A percentile compares a stretch with the other conserved stretches of the same genome.
Evolutionary conservation across 2,113 vertebrate species (phyloP).

Genomic region (Lepisosteus osseus): DNA sequence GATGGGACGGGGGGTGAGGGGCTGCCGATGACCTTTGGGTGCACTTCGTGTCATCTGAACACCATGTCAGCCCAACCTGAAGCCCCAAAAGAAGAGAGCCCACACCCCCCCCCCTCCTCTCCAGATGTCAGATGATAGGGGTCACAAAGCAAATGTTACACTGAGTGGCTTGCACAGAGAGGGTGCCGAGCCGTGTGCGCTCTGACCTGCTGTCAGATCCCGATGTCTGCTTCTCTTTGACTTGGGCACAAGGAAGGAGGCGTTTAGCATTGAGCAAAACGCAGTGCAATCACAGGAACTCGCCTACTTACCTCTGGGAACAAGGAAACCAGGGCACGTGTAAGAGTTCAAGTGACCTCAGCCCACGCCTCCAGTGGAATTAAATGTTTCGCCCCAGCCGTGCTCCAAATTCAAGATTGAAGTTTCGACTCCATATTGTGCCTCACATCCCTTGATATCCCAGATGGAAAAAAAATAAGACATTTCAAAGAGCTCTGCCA

Average conservation of each 20-base stretch:
- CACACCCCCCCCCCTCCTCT: not conserved
- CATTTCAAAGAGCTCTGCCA: no score
- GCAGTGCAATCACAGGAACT: not conserved
- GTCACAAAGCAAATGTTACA: conserved; percentile 35
- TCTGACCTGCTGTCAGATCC: conserved; percentile 46
- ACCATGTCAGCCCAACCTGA: conserved; percentile 35
- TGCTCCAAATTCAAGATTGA: no score
- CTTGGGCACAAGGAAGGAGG: not conserved
- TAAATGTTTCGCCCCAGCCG: no score
- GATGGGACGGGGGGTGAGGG: conserved; percentile 41
- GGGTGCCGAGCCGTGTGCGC: conserved; percentile 38
- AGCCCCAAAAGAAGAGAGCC: not conserved
- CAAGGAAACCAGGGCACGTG: no score
- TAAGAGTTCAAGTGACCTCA: no score
- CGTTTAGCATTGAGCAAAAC: not conserved
- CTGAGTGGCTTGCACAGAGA: not conserved
- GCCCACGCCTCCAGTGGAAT: no score
- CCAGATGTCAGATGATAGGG: conserved; percentile 59
- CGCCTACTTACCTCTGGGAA: no score
- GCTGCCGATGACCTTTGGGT: conserved; percentile 61
- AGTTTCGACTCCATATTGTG: no score
- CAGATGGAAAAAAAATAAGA: no score
- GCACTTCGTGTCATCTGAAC: conserved; percentile 70
- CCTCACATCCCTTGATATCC: no score
- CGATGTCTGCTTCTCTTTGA: not conserved